These are phyloP conservation scores for Heliopora coerulea DNA, from an alignment of 92 coral and sea anemone species.

Conservation along the genomic window DNA sequence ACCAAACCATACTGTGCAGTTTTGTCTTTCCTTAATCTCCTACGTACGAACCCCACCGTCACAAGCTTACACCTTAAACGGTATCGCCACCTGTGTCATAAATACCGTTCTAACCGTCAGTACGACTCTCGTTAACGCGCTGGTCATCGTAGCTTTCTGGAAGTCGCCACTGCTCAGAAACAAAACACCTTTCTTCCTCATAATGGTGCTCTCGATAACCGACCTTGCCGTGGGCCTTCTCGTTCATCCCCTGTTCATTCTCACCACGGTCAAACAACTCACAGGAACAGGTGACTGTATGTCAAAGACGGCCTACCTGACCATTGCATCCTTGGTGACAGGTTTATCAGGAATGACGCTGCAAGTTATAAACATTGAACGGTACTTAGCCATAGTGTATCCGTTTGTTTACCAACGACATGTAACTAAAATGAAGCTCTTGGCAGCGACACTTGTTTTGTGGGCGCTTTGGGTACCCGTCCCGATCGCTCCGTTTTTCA, in stretches of 20 bases:
- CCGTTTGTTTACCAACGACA: conserved; percentile 17
- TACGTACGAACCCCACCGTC: conserved; percentile 8
- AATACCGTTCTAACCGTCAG: not conserved
- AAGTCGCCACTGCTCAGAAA: conserved; percentile 12
- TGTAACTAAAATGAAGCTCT: not conserved
- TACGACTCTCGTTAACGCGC: not conserved
- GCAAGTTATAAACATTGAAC: conserved; percentile 16
- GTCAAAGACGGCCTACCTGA: not conserved
- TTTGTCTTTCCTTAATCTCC: not conserved
- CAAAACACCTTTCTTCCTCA: conserved; percentile 19
- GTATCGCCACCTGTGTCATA: not conserved
- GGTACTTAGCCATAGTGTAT: conserved; percentile 18
- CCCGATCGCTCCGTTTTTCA: not conserved
- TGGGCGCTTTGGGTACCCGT: conserved; percentile 9
- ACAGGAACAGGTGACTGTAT: conserved; percentile 9
- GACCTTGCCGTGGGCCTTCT: not conserved
- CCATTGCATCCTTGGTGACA: not conserved
- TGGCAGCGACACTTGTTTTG: not conserved
- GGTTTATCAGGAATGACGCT: conserved; percentile 16
- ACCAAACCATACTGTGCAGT: not conserved
- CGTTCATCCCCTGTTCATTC: conserved; percentile 4
- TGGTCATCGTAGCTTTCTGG: conserved; percentile 19
- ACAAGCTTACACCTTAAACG: not conserved
- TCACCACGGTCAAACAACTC: not conserved
- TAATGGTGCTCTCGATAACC: conserved; percentile 19